Evolutionary conservation across 2,888 invertebrate species (phyloP).

Genomic region (Steinernema carpocapsae): DNA sequence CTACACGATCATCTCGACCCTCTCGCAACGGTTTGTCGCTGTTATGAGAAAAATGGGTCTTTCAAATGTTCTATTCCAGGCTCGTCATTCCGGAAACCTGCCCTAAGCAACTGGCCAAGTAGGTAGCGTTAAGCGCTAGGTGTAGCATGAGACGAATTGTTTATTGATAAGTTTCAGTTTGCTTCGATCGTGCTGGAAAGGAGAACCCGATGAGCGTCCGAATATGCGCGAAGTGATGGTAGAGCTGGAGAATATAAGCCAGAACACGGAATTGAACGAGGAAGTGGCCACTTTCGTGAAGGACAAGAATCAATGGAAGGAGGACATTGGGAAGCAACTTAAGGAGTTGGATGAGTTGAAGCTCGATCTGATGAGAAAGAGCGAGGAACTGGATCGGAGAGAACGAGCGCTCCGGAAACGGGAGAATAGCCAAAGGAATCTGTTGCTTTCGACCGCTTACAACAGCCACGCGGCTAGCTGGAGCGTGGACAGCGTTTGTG

Average conservation of each 20-base stretch:
- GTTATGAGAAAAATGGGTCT: background rate
- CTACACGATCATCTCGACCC: constrained; percentile 53
- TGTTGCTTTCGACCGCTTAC: constrained; percentile 41
- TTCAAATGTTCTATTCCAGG: constrained; percentile 36
- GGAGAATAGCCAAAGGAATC: constrained; percentile 51
- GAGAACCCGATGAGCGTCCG: constrained; percentile 53
- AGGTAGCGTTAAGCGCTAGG: constrained; percentile 33
- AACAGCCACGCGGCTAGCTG: constrained; percentile 51
- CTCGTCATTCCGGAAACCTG: constrained; percentile 59
- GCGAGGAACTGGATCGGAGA: constrained; percentile 54
- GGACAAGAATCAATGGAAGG: constrained; percentile 56
- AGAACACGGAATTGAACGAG: constrained; percentile 47
- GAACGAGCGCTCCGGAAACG: constrained; percentile 53
- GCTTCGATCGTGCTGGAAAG: constrained; percentile 58
- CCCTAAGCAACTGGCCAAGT: constrained; percentile 54
- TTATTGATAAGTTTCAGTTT: constrained; percentile 45
- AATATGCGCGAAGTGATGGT: constrained; percentile 47
- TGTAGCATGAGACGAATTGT: background rate
- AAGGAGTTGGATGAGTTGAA: constrained; percentile 52
- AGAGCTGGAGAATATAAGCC: constrained; percentile 42
- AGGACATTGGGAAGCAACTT: constrained; percentile 55
- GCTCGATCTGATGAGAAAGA: constrained; percentile 52
- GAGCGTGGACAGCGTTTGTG: constrained; percentile 57
- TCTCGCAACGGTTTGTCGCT: constrained; percentile 3
- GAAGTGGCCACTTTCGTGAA: constrained; percentile 55